A percentile compares a stretch with the other conserved stretches of the same genome.
Conservation (phyloP, 2,888 invertebrate species). For the Tiliacea citrago region DNA sequence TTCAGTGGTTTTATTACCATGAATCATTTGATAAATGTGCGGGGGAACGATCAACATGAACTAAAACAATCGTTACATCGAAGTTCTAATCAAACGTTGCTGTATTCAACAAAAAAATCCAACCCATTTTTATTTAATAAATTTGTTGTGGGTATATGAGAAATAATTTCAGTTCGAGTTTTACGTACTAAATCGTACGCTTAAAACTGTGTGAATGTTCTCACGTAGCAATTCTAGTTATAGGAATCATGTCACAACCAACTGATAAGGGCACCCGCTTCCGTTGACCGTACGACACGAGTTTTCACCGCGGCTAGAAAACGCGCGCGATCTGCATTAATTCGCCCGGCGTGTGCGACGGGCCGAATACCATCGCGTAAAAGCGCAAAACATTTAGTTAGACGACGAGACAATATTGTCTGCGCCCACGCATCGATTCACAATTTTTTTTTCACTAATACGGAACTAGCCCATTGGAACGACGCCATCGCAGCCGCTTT, state of each 20-base stretch:
- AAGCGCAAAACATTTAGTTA: slow-evolving; percentile 73
- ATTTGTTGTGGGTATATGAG: slow-evolving; percentile 4
- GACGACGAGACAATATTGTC: slow-evolving; percentile 43
- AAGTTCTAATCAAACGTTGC: neutral
- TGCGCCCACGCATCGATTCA: slow-evolving; percentile 77
- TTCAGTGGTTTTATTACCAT: slow-evolving; percentile 51
- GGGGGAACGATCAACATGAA: slow-evolving; percentile 10
- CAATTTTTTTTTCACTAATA: slow-evolving; percentile 74
- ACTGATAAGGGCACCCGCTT: slow-evolving; percentile 86
- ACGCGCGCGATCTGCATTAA: slow-evolving; percentile 67
- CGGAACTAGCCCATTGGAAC: slow-evolving; percentile 75
- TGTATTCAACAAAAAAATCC: neutral
- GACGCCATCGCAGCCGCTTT: slow-evolving; percentile 68
- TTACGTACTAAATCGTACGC: slow-evolving; percentile 46
- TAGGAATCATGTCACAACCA: slow-evolving; percentile 81
- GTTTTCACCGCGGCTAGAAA: slow-evolving; percentile 78
- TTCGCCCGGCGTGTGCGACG: slow-evolving; percentile 58
- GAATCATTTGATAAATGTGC: slow-evolving; percentile 41
- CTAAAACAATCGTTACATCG: neutral
- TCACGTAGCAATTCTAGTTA: slow-evolving; percentile 79
- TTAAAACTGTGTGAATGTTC: slow-evolving; percentile 72
- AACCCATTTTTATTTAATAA: slow-evolving; percentile 1
- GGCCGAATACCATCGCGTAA: slow-evolving; percentile 73
- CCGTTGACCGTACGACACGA: slow-evolving; percentile 75
- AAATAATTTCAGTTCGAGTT: slow-evolving; percentile 20